Conservation (phyloP, 2,113 vertebrate genomes). For the Egretta garzetta region DNA sequence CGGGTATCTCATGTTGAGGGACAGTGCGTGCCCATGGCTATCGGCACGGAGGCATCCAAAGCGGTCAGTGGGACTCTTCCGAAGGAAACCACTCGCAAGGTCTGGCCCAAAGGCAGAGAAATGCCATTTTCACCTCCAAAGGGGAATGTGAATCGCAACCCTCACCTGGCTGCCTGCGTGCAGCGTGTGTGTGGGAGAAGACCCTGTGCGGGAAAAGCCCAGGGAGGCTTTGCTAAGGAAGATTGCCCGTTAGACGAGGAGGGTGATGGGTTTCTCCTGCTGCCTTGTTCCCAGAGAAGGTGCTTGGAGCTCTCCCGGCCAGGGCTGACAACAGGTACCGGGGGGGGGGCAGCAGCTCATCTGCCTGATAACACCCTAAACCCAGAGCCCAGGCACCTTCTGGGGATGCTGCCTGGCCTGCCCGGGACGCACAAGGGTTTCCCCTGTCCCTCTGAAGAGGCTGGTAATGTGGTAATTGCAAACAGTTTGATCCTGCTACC, state of each 20-base stretch:
- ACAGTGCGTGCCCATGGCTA: fast-evolving
- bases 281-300: background rate
- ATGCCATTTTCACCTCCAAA: background rate
- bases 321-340: background rate
- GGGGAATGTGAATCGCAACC: background rate
- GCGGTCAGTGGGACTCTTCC: background rate
- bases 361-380: background rate
- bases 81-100: background rate
- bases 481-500: background rate
- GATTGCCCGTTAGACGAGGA: background rate
- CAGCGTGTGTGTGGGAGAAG: fast-evolving
- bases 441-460: background rate
- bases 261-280: background rate
- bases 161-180: background rate
- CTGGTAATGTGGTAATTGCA: background rate
- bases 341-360: background rate
- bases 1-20: background rate
- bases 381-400: background rate
- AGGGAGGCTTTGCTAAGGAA: background rate
- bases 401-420: background rate
- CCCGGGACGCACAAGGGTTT: background rate
- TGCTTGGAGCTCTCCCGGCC: background rate
- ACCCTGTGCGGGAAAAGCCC: background rate
- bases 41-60: background rate
- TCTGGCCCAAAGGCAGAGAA: background rate